These are phyloP conservation scores for Halotydeus destructor DNA, from an alignment of 1,140 invertebrate species.

Conservation along the genomic window DNA sequence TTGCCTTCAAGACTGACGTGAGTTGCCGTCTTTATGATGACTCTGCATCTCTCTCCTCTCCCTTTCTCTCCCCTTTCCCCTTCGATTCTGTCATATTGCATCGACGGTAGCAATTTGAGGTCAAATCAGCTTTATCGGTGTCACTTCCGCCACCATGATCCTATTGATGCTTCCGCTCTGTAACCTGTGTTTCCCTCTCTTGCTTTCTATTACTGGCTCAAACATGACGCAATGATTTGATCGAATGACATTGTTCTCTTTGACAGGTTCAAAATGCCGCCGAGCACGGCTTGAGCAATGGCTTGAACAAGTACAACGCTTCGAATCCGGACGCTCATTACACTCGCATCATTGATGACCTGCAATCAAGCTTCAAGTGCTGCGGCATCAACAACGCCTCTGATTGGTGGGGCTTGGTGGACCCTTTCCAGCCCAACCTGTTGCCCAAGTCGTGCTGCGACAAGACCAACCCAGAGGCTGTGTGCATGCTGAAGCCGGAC, in stretches of 20 bases:
- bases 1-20: constrained; percentile 12
- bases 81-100: too few species aligned
- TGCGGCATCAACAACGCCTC: constrained; percentile 11
- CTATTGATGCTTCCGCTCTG: not conserved
- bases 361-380: constrained; percentile 12
- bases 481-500: not conserved
- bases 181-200: not conserved
- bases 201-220: too few species aligned
- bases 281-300: constrained; percentile 9
- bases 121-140: too few species aligned
- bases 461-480: too few species aligned
- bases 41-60: not conserved
- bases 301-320: constrained; percentile 6
- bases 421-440: too few species aligned
- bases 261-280: not conserved
- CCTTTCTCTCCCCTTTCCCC: not conserved
- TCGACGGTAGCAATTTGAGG: too few species aligned
- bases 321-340: not conserved
- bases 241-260: too few species aligned
- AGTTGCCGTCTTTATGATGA: not conserved
- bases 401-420: too few species aligned
- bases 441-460: not conserved
- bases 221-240: too few species aligned
- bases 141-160: not conserved
- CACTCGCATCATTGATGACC: constrained; percentile 7